Evolutionary conservation across 2,888 invertebrate genomes (phyloP).

Genomic region (Laothoe populi): DNA sequence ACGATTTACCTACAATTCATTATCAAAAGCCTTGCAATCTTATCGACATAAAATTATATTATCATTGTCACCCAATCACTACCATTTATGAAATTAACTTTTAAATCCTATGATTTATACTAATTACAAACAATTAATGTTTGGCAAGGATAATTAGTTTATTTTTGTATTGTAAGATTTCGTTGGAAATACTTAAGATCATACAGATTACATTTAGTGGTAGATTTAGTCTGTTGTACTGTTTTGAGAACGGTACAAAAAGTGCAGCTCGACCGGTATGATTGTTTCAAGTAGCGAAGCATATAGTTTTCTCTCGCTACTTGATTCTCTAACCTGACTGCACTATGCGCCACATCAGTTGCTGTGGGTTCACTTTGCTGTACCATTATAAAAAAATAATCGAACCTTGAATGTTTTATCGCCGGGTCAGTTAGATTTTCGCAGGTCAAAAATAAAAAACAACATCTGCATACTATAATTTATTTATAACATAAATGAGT

Average conservation of each 20-base stretch:
- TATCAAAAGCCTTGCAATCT: conserved; percentile 78
- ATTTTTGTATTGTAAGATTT: neutral
- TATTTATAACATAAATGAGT: conserved; percentile 86
- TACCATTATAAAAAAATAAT: too few species aligned
- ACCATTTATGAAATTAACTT: conserved; percentile 43
- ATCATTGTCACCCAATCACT: conserved; percentile 68
- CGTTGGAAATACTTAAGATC: neutral
- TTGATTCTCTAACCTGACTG: too few species aligned
- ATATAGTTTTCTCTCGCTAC: too few species aligned
- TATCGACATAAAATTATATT: conserved; percentile 71
- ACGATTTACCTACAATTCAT: conserved; percentile 67
- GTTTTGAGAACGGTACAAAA: too few species aligned
- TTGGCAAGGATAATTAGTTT: neutral
- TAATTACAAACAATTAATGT: neutral
- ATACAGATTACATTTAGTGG: neutral
- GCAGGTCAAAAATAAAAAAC: conserved; percentile 17
- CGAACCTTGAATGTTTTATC: too few species aligned
- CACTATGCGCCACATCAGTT: too few species aligned
- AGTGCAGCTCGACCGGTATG: too few species aligned
- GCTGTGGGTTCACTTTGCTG: too few species aligned
- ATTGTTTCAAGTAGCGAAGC: too few species aligned
- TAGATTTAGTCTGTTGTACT: neutral
- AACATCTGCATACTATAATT: conserved; percentile 77
- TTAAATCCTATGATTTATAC: conserved; percentile 30
- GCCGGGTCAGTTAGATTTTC: too few species aligned